Base-by-base conservation (phyloP, 2,888 invertebrate genomes). In the Microctonus aethiopoides region DNA sequence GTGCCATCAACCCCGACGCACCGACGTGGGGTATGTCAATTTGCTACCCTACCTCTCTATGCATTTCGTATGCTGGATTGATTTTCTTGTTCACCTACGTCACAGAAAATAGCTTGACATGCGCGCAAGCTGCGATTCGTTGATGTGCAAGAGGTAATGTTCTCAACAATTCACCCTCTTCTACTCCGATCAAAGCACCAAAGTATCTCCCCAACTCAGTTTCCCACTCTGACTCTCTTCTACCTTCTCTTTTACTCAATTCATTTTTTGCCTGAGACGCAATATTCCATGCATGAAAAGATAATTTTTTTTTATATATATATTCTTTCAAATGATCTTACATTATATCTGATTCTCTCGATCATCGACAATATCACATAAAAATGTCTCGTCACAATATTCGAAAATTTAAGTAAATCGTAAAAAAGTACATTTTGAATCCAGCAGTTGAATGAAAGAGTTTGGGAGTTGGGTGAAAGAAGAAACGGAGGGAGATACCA, bases 41-140 rank as follows among this genome's bases (percentile, higher is more conserved):
- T 63, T 20, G 61, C 75, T 76, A 71, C 75, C 73, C 75, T 77
- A 75, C 72, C 77, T 76, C 78, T 73, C 77, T 74, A 66, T 73
- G 74, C 64, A 74, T 75, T 72, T 72, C 70, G 71, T 76, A 75
- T 73, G 78, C 78, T 80, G 80, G 80, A 82, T 82, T 81, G 82
- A 82, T 82, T 82, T 82, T 83, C 80, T 81, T 74, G 74, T 74
- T 3, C 16, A 65, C 22, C 68, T 63, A 76, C 81, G 80, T 82
- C 83, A 81, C 81, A 79, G 79, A 72, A 20, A 61, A 67, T 72
- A 73, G 77, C 71, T 72, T 75, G 76, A 75, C 83, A 82, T 83
- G 82, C 83, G 82, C 82, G 74, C 69, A 54, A 56, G 52, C 20
- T 70, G 54, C 51, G 68, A 66, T 69, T 71, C 61, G 67, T 57